Conservation (phyloP, 1,140 invertebrate genomes). For the Anagrus nilaparvatae region DNA sequence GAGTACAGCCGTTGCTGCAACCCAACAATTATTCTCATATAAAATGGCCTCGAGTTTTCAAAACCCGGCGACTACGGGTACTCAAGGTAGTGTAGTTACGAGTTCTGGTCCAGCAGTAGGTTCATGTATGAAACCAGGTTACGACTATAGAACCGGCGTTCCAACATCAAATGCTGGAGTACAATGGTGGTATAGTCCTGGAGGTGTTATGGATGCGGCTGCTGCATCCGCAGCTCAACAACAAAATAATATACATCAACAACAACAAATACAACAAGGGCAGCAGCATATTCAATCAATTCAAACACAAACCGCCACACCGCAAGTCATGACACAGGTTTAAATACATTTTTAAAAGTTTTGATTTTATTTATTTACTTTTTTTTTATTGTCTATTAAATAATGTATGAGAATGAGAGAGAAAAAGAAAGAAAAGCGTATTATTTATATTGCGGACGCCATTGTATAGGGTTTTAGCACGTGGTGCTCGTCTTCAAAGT, state of each 20-base stretch:
- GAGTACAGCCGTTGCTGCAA: conserved; percentile 49
- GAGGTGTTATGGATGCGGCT: conserved; percentile 38
- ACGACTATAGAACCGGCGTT: conserved; percentile 52
- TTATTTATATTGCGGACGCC: too few species aligned
- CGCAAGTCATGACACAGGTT: conserved; percentile 39
- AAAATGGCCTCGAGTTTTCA: conserved; percentile 75
- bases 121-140: conserved; percentile 40
- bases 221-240: too few species aligned
- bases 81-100: conserved; percentile 33
- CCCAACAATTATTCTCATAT: conserved; percentile 69
- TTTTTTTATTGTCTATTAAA: too few species aligned
- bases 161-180: conserved; percentile 44
- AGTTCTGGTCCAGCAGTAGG: conserved; percentile 22
- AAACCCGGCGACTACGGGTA: conserved; percentile 50
- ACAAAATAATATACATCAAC: conserved; percentile 46
- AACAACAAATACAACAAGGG: conserved; percentile 43
- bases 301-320: conserved; percentile 38
- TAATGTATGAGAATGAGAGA: too few species aligned
- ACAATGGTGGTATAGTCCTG: conserved; percentile 58
- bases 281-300: conserved; percentile 40
- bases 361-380: too few species aligned
- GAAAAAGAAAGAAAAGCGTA: too few species aligned
- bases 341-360: too few species aligned
- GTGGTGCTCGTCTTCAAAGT: too few species aligned
- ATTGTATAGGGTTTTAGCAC: too few species aligned